Conservation (phyloP, 1,140 invertebrate genomes). For the Sitobion miscanthi region DNA sequence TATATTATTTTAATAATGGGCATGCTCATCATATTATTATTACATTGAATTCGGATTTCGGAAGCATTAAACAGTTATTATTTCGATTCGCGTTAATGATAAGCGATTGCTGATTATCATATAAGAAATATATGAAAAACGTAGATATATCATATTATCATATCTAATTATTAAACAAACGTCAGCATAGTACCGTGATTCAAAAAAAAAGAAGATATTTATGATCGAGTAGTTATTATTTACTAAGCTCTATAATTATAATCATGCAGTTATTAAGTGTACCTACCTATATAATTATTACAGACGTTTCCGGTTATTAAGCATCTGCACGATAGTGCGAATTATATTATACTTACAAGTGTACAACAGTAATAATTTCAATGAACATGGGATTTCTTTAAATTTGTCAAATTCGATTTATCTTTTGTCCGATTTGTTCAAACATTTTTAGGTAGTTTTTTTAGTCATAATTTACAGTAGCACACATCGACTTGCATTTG, state of each 20-base stretch:
- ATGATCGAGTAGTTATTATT: constrained; percentile 6
- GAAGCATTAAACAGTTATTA: background rate
- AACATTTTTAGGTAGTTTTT: background rate
- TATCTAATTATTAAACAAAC: background rate
- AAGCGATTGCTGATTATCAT: background rate
- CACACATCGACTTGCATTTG: background rate
- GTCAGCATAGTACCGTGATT: background rate
- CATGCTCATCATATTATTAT: constrained; percentile 16
- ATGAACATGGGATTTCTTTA: background rate
- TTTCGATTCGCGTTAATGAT: background rate
- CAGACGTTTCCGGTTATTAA: constrained; percentile 17
- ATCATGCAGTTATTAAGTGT: background rate
- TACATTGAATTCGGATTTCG: background rate
- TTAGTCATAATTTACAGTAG: background rate
- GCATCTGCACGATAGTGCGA: constrained; percentile 2
- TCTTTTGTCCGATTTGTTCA: background rate
- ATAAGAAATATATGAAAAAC: background rate
- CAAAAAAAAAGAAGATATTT: background rate
- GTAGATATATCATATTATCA: background rate
- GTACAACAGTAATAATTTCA: background rate
- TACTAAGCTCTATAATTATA: background rate
- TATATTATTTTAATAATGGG: constrained; percentile 1
- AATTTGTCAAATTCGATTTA: background rate
- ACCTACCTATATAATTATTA: constrained; percentile 9
- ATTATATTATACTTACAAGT: background rate